A percentile compares a stretch with the other conserved stretches of the same genome.
Evolutionary conservation across 1,140 invertebrate genomes (phyloP).

Genomic region (Pachyrhynchus sulphureomaculatus): DNA sequence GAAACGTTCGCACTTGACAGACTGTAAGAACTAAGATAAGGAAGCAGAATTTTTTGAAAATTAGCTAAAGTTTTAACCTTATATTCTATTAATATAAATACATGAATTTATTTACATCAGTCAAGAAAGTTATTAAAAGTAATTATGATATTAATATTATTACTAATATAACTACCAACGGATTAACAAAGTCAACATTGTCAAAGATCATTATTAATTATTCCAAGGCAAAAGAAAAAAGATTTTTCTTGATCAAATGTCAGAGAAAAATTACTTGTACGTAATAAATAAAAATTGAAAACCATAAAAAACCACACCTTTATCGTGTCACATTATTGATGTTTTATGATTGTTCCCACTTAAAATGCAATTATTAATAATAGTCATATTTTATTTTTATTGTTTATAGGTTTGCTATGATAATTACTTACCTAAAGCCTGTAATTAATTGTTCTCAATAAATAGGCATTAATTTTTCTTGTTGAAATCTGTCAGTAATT

Average conservation of each 20-base stretch:
- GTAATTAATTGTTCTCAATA: background rate
- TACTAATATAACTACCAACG: too few relatives aligned
- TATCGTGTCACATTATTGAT: slow-evolving; percentile 3
- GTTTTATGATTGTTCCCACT: slow-evolving; percentile 3
- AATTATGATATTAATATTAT: too few relatives aligned
- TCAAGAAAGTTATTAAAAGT: too few relatives aligned
- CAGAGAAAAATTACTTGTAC: slow-evolving; percentile 6
- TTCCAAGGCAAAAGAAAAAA: background rate
- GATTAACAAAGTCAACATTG: too few relatives aligned
- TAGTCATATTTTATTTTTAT: slow-evolving; percentile 13
- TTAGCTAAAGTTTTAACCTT: too few relatives aligned
- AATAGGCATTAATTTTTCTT: too few relatives aligned
- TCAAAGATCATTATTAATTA: background rate
- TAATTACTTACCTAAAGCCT: slow-evolving; percentile 4
- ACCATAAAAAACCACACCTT: slow-evolving; percentile 12
- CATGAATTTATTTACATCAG: too few relatives aligned
- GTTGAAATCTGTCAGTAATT: too few relatives aligned
- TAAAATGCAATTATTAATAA: slow-evolving; percentile 19
- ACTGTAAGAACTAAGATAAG: too few relatives aligned
- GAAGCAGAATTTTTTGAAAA: too few relatives aligned
- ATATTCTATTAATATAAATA: too few relatives aligned
- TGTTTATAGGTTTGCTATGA: slow-evolving; percentile 9
- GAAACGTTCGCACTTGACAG: too few relatives aligned
- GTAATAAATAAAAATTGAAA: slow-evolving; percentile 1
- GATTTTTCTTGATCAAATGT: background rate